Base-by-base conservation (phyloP, 2,797 vertebrate species). In the Steatocranus sp. region DNA sequence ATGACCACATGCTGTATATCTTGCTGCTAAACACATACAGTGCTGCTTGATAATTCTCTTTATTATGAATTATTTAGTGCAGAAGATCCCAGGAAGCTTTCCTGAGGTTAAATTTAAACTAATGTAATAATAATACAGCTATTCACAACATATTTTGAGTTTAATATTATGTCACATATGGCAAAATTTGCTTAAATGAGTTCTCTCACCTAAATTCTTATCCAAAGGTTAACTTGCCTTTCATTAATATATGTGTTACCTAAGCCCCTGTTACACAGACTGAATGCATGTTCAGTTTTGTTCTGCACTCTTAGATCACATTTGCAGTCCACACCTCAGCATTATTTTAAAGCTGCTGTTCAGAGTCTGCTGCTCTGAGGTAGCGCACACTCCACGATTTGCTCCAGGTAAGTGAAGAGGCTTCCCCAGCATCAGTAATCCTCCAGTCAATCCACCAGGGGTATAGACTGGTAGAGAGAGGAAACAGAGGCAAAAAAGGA, bases 391-490 rank as follows among this genome's bases (percentile, higher is more conserved):
- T 73, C 49, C 49, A 25, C 66, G 83, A 56, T 83, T 46, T 85
- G 83, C 84, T 92, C 34, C 80, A 92, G 85, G 86, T 93, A 88
- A 89, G 78, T 76, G 38, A 87, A 79, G 80, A 81, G 87, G 70
- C 80, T 87, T 87, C 79, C 82, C 48, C 25, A 56, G 75, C 75
- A 50, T 83, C 82, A 80, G 79, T 90, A 91, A 93, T 89, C 83
- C 86, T 48, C 12, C 36, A 78, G 92, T 93, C 86, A 87, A 85
- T 90, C 81, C 84, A 85, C 63, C 81, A 23, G 38, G 56, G 76
- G 74, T 51, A 81, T 63, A 20, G 75, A 83, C 38, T 34, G 18
- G 48, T 51, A 83, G 38, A 77, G 51, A 53, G 51, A 48, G 38
- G 23, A 86, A 48, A 54, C 58, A 73, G 75, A 90, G 73, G 82